Conservation (phyloP, 2,797 vertebrate species). For the Hydrolagus colliei region DNA sequence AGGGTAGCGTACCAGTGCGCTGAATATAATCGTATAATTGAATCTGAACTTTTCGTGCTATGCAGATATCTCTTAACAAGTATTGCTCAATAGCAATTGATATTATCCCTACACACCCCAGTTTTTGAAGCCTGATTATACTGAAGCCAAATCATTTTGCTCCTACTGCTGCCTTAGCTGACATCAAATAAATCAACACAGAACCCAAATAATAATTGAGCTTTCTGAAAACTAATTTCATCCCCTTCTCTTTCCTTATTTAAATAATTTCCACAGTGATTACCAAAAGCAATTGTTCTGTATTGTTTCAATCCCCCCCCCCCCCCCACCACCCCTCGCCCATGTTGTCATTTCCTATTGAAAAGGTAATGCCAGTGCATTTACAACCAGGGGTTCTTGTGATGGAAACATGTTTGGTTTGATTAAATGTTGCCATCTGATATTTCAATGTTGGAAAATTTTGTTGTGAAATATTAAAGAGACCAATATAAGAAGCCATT, state of each 20-base stretch:
- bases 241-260: no score
- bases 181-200: background rate
- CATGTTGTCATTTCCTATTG: background rate
- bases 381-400: background rate
- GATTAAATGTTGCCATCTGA: background rate
- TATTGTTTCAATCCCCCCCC: no score
- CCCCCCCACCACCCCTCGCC: background rate
- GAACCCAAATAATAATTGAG: background rate
- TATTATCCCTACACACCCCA: no score
- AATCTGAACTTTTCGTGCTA: background rate
- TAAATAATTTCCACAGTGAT: background rate
- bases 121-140: no score
- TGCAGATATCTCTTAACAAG: background rate
- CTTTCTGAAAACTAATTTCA: no score
- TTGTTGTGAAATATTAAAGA: background rate
- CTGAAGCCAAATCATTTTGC: background rate
- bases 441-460: background rate
- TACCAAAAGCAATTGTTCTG: background rate
- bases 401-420: background rate
- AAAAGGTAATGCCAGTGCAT: background rate
- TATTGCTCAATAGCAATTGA: background rate
- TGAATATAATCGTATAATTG: no score
- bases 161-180: background rate
- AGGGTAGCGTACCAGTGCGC: no score
- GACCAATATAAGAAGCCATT: background rate